Evolutionary conservation across 2,113 vertebrate species (phyloP).

Genomic region (Onychostruthus taczanowskii): DNA sequence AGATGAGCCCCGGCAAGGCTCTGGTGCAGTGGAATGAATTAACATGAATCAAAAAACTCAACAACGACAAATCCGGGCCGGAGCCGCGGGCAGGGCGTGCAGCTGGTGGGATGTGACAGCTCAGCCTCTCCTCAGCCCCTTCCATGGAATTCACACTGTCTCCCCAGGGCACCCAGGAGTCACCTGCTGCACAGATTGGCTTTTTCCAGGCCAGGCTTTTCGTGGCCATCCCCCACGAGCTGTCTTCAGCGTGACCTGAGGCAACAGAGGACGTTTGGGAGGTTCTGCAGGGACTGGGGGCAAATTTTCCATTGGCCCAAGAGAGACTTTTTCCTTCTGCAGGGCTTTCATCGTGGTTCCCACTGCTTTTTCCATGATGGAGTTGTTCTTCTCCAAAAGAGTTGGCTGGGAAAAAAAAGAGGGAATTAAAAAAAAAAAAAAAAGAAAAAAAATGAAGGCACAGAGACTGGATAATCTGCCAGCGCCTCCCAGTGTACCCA

Average conservation of each 20-base stretch:
- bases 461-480: neutral
- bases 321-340: neutral
- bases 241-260: neutral
- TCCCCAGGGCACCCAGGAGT: neutral
- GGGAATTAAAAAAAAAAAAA: neutral
- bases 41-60: slow-evolving; percentile 41
- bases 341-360: neutral
- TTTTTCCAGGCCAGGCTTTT: neutral
- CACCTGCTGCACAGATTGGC: neutral
- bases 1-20: slow-evolving; percentile 40
- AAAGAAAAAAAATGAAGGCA: neutral
- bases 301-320: neutral
- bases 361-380: accelerated
- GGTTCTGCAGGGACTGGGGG: no score
- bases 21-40: slow-evolving; percentile 1
- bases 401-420: neutral
- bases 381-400: neutral
- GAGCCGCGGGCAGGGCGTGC: neutral
- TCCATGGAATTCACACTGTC: slow-evolving; percentile 5
- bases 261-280: neutral
- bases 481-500: no score
- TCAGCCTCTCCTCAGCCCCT: neutral
- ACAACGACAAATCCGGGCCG: neutral
- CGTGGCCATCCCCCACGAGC: accelerated
- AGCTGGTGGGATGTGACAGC: slow-evolving; percentile 58